Evolutionary conservation across 2,888 invertebrate genomes (phyloP), one percentile per base, ranked within the genome.

Genomic region (Limnephilus lunatus): DNA sequence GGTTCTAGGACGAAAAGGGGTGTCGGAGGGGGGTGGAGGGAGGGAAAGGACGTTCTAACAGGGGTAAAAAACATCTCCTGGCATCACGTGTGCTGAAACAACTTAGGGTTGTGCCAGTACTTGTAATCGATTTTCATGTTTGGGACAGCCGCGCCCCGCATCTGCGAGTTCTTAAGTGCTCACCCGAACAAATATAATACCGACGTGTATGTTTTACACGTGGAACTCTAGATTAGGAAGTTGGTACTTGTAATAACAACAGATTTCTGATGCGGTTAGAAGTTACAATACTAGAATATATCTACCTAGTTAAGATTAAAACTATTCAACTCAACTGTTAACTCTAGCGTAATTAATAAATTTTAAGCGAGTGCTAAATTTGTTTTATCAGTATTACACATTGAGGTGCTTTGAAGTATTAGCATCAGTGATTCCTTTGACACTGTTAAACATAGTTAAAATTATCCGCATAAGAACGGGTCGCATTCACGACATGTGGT

Each of bases 51-150:
- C 89, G 35, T 48, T 81, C 81, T 39, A 48, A 48, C 53, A 83
- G 85, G 90, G 86, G 90, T 48, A 92, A 91, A 93, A 93, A 93
- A 91, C 90, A 93, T 90, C 92, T 89, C 89, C 89, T 89, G 85
- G 91, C 93, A 92, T 93, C 92, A 92, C 91, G 81, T 92, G 92
- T 91, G 92, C 85, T 91, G 92, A 90, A 93, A 92, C 91, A 92
- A 90, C 92, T 90, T 90, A 82, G 93, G 92, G 93, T 88, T 81
- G 92, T 44, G 35, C 35, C 85, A 91, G 93, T 93, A 92, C 81
- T 92, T 90, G 85, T 90, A 85, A 93, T 93, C 93, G 93, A 93
- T 93, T 93, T 93, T 93, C 92, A 92, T 93, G 93, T 93, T 92
- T 93, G 85, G 93, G 92, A 90, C 93, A 92, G 86, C 91, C 87